phyloP scores from a whole-genome alignment of 2,797 vertebrate species.

The Melanotaenia maccullochi region DNA sequence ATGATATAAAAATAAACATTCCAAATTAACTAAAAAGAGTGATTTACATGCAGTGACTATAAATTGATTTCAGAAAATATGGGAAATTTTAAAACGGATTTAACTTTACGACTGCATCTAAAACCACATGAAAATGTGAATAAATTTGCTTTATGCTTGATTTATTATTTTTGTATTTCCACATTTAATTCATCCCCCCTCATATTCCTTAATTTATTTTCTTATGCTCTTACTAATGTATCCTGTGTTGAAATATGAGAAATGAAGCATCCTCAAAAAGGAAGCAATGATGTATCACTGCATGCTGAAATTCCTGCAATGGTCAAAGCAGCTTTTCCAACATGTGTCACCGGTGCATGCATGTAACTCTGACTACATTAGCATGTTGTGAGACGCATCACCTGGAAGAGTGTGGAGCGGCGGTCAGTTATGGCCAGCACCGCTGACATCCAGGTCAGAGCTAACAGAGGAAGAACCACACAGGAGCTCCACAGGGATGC shows the following conservation, averaged over 20 bases:
- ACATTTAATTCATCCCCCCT: background rate
- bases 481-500: slow-evolving; percentile 99
- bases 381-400: slow-evolving; percentile 57
- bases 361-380: background rate
- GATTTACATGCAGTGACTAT: background rate
- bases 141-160: background rate
- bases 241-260: background rate
- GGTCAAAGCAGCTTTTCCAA: slow-evolving; percentile 2
- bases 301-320: background rate
- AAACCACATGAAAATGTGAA: background rate
- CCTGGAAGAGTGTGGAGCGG: slow-evolving; percentile 97
- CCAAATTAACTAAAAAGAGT: background rate
- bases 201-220: too few species aligned
- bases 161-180: background rate
- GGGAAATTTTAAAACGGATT: background rate
- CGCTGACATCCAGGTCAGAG: slow-evolving; percentile 99
- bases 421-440: slow-evolving; percentile 98
- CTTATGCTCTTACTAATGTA: background rate
- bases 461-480: slow-evolving; percentile 97
- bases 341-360: background rate
- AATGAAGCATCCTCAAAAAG: background rate
- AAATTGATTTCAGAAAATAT: background rate
- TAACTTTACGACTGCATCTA: background rate
- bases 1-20: background rate
- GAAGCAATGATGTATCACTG: background rate